These are phyloP conservation scores for Drosophila mayri DNA, from an alignment of 1,140 invertebrate species.

Conservation along the genomic window DNA sequence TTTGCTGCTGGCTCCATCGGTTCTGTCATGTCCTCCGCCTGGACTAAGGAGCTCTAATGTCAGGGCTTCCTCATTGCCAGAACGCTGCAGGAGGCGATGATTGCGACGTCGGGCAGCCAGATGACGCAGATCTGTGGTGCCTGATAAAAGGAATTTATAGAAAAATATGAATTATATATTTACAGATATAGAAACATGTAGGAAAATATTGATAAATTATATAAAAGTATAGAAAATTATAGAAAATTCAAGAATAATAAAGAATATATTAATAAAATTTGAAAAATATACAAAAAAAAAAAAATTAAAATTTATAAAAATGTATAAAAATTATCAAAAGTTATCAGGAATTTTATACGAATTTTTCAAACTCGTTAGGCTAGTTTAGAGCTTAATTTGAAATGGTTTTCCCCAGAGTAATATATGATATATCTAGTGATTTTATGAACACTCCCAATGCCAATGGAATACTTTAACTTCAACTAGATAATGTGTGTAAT, in stretches of 20 bases:
- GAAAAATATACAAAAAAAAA: background rate
- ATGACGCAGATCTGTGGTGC: constrained; percentile 78
- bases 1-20: constrained; percentile 63
- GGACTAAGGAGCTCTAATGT: constrained; percentile 29
- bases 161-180: background rate
- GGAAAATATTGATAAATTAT: background rate
- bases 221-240: background rate
- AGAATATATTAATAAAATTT: no score
- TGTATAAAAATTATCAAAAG: background rate
- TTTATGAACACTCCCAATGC: constrained; percentile 25
- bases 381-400: background rate
- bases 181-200: no score
- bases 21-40: constrained; percentile 41
- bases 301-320: background rate
- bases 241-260: no score
- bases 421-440: background rate
- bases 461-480: constrained; percentile 6
- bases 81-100: constrained; percentile 58
- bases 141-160: constrained; percentile 16
- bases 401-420: background rate
- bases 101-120: constrained; percentile 62
- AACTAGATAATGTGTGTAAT: constrained; percentile 30
- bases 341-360: background rate
- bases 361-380: background rate
- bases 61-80: constrained; percentile 49